Conservation (phyloP, 2,113 vertebrate genomes). For the Spea multiplicata region DNA sequence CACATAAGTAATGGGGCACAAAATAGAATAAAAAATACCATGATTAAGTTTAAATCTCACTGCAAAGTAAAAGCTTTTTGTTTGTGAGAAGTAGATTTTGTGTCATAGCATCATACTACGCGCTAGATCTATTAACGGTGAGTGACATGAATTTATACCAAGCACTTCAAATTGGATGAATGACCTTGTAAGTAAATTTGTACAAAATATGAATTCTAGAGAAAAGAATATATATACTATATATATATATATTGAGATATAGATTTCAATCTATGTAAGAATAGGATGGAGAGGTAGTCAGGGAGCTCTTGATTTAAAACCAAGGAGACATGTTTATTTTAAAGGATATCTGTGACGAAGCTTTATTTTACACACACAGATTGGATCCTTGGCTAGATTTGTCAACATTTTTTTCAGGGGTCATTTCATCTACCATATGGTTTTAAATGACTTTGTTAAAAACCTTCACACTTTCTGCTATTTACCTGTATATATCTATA, state of each 20-base stretch:
- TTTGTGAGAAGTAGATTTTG: constrained; percentile 15
- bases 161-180: constrained; percentile 14
- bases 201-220: background rate
- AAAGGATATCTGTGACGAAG: too few species aligned
- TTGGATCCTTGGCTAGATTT: too few species aligned
- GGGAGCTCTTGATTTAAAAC: too few species aligned
- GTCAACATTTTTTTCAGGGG: too few species aligned
- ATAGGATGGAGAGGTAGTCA: background rate
- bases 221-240: background rate
- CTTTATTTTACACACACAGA: too few species aligned
- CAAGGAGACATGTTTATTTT: too few species aligned
- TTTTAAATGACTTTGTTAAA: too few species aligned
- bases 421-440: too few species aligned
- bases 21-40: background rate
- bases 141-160: constrained; percentile 34
- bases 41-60: constrained; percentile 14
- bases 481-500: too few species aligned
- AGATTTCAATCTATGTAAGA: background rate
- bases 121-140: constrained; percentile 28
- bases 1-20: background rate
- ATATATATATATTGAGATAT: too few species aligned
- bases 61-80: constrained; percentile 29
- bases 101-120: constrained; percentile 11
- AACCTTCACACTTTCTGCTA: too few species aligned
- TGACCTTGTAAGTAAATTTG: constrained; percentile 21